phyloP scores from a whole-genome alignment of 1,140 invertebrate genomes.

The Mya arenaria region DNA sequence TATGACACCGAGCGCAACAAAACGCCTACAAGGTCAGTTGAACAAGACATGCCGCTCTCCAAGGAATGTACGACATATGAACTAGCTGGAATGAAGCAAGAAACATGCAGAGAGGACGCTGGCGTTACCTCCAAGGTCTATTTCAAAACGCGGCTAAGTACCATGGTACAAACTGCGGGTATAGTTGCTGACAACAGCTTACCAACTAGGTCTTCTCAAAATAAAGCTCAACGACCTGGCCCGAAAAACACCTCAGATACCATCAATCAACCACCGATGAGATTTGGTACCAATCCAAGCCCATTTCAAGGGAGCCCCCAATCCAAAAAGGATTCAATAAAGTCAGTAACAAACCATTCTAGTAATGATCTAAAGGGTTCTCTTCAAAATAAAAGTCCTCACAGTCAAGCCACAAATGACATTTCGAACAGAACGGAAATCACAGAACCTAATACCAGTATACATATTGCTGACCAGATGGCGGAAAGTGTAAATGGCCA shows the following conservation, averaged over 20 bases:
- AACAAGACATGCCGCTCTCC: not conserved
- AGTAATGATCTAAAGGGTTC: not conserved
- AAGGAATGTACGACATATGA: not conserved
- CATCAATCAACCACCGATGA: slow-evolving; percentile 28
- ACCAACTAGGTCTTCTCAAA: not conserved
- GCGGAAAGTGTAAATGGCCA: not conserved
- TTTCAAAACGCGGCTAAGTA: not conserved
- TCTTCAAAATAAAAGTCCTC: not conserved
- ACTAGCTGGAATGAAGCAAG: not conserved
- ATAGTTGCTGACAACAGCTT: not conserved
- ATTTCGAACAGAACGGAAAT: not conserved
- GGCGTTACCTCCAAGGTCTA: not conserved
- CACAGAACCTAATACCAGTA: not conserved
- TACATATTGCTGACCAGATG: not conserved
- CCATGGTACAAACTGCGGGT: not conserved
- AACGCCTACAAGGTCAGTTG: not conserved
- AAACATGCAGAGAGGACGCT: not conserved
- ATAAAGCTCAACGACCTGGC: not conserved
- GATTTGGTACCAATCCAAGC: not conserved
- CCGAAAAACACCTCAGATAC: not conserved
- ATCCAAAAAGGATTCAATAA: not conserved
- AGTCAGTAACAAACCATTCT: not conserved
- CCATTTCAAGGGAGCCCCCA: not conserved
- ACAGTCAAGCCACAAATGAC: not conserved
- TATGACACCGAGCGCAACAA: no score